Evolutionary conservation across 2,888 invertebrate genomes (phyloP).

Genomic region (Calameuta pallipes): DNA sequence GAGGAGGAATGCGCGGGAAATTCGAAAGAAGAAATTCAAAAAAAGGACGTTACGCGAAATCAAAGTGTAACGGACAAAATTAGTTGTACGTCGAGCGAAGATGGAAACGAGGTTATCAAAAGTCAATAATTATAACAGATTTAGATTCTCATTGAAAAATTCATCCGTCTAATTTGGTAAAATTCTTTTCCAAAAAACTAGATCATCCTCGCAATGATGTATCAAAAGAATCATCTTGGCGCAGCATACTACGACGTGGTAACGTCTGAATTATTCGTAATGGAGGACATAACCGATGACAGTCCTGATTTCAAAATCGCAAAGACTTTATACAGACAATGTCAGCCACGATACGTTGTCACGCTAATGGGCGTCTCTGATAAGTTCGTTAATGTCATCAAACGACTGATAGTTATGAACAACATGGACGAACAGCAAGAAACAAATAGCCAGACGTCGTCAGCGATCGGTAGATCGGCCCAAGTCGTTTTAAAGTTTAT

Average conservation of each 20-base stretch:
- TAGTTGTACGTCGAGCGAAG: not conserved
- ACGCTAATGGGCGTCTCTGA: conserved; percentile 70
- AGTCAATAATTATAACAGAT: not conserved
- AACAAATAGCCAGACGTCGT: conserved; percentile 57
- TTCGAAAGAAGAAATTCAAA: conserved; percentile 3
- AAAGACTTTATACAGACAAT: conserved; percentile 71
- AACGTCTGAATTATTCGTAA: conserved; percentile 75
- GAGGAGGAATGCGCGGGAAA: conserved; percentile 5
- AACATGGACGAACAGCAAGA: conserved; percentile 39
- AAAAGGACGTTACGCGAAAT: not conserved
- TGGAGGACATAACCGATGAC: conserved; percentile 77
- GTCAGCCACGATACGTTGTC: conserved; percentile 71
- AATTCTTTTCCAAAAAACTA: conserved; percentile 40
- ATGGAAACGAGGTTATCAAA: not conserved
- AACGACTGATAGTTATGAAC: conserved; percentile 61
- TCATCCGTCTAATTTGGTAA: not conserved
- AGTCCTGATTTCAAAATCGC: conserved; percentile 73
- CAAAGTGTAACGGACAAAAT: not conserved
- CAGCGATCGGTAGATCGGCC: conserved; percentile 34
- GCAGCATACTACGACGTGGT: conserved; percentile 78
- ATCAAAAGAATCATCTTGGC: conserved; percentile 76
- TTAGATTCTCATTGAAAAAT: not conserved
- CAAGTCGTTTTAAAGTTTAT: conserved; percentile 71
- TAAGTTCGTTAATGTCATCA: conserved; percentile 67
- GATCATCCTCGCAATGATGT: conserved; percentile 75